Evolutionary conservation across 2,113 vertebrate species (phyloP), one percentile per base, ranked within the genome.

Genomic region (Addax nasomaculatus): DNA sequence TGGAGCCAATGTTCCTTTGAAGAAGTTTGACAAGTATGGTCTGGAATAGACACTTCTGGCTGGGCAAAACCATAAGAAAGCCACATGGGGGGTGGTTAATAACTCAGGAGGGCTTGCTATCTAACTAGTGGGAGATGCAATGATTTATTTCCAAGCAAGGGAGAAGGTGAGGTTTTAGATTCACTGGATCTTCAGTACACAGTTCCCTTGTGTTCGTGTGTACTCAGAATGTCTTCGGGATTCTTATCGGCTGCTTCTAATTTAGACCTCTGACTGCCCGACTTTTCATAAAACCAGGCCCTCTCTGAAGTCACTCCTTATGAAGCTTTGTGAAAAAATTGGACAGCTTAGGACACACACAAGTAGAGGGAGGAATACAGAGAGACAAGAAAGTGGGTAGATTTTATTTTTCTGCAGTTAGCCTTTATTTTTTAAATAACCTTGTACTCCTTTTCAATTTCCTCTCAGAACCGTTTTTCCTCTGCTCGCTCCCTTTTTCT

Each of bases 371-470:
- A 53, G 33, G 9, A 45, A 7, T 19, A 6, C 58, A 25, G 45
- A 81, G 51, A 83, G 79, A 53, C 7, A 36, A 92, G 39, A 79
- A 53, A 29, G 84, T 89, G 39, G 21, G 62, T 14, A 49, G 45
- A 76, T 94, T 55, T 90, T 93, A 47, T 15, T 95, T 97, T 97
- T 85, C 58, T 86, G 76, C 73, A 78, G 36, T 53, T 67, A 33
- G 79, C 5, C 91, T 98, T 98, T 96, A 96, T 97, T 98, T 98
- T 98, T 97, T 57, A 93, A 97, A 98, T 97, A 98, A 97, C 85
- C 95, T 98, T 98, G 85, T 84, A 97, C 80, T 96, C 88, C 97
- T 97, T 98, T 98, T 97, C 85, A 96, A 97, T 98, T 98, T 98
- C 95, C 91, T 84, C 85, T 98, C 89, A 94, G 79, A 97, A 93